phyloP scores from a whole-genome alignment of 2,888 invertebrate genomes.

The Drosophila monieri region DNA sequence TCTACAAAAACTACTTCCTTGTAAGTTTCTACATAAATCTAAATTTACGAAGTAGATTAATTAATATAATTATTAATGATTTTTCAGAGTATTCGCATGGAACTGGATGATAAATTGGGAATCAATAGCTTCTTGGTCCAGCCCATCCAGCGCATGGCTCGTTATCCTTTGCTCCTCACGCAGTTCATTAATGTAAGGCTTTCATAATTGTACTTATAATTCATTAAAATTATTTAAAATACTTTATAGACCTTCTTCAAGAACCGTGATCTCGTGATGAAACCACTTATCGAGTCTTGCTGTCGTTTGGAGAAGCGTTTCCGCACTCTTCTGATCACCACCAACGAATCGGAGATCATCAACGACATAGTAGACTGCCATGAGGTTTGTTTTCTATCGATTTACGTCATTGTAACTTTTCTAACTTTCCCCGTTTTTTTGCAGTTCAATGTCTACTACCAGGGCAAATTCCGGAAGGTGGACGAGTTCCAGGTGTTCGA shows the following conservation, averaged over 20 bases:
- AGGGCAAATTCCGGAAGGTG: slow-evolving; percentile 83
- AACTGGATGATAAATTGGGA: slow-evolving; percentile 83
- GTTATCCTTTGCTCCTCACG: slow-evolving; percentile 82
- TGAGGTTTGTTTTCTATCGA: slow-evolving; percentile 65
- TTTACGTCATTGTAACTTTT: background rate
- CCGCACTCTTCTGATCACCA: slow-evolving; percentile 80
- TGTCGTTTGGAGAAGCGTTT: slow-evolving; percentile 83
- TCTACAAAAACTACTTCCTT: slow-evolving; percentile 82
- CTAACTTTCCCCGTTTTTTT: background rate
- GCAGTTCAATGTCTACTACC: slow-evolving; percentile 83
- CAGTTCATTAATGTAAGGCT: slow-evolving; percentile 81
- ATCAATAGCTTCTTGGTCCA: slow-evolving; percentile 84
- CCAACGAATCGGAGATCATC: slow-evolving; percentile 83
- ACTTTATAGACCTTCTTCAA: slow-evolving; percentile 79
- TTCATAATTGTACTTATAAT: accelerated
- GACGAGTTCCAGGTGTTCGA: slow-evolving; percentile 82
- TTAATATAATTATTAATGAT: slow-evolving; percentile 12
- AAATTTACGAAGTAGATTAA: too few species aligned
- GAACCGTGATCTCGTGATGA: slow-evolving; percentile 81
- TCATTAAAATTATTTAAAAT: background rate
- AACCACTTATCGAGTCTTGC: slow-evolving; percentile 82
- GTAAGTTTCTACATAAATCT: slow-evolving; percentile 53
- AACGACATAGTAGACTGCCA: slow-evolving; percentile 83
- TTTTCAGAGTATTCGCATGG: slow-evolving; percentile 79
- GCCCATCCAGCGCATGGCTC: slow-evolving; percentile 83